Evolutionary conservation across 2,797 vertebrate species (phyloP).

Genomic region (Lemur catta): DNA sequence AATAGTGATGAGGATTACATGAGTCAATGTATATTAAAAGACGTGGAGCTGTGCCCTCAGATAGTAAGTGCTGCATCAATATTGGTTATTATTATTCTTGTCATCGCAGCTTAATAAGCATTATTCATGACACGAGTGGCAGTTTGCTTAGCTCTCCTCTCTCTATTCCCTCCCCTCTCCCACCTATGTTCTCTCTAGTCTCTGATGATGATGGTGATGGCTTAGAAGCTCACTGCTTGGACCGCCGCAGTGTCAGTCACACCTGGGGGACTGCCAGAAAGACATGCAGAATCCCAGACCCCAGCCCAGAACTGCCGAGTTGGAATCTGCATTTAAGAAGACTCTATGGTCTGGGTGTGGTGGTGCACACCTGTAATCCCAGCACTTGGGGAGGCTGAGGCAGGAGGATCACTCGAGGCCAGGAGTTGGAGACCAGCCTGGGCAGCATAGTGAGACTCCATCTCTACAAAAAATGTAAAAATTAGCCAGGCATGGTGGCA

Average conservation of each 20-base stretch:
- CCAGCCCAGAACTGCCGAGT: too few species aligned
- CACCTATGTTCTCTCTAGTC: background rate
- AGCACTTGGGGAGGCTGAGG: too few species aligned
- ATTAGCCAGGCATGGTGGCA: too few species aligned
- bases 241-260: fast-evolving
- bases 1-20: background rate
- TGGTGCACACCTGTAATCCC: too few species aligned
- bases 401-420: background rate
- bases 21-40: background rate
- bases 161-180: too few species aligned
- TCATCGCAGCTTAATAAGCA: background rate
- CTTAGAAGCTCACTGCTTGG: background rate
- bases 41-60: background rate
- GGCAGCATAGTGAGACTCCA: too few species aligned
- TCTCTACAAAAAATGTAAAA: too few species aligned
- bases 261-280: background rate
- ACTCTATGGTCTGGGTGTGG: too few species aligned
- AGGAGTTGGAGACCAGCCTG: background rate
- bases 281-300: background rate
- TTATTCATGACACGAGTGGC: background rate
- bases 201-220: fast-evolving
- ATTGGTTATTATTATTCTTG: background rate
- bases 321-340: too few species aligned
- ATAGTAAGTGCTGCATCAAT: background rate
- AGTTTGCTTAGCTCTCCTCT: background rate